Evolutionary conservation across 2,797 vertebrate species (phyloP), one percentile per base, ranked within the genome.

Genomic region (Melanotaenia pygmaea): DNA sequence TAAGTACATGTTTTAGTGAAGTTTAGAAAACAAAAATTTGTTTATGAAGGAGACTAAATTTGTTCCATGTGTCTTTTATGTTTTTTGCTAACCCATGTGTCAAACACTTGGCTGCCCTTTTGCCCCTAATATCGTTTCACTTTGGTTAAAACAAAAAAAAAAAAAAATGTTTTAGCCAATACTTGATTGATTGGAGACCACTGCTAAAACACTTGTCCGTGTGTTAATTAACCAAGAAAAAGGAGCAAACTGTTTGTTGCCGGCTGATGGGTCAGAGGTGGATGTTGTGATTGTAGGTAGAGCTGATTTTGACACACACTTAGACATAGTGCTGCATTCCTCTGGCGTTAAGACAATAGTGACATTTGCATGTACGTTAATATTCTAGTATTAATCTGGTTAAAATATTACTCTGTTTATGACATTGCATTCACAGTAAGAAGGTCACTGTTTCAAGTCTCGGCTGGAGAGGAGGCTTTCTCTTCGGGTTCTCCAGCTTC

Each of bases 131-230:
- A 35, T 34, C 22, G 1, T 58, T 37, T 67, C 8, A 45, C 47
- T 24, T 67, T 22, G 16, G 20, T 61, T 60, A 51, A 62, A 71
- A 38, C 11, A 37, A 37, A 37, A 2, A 37, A 7, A 18, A 20
- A 43, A n/a, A 47, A 28, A 20, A 51, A 7, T 37, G 65, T 75
- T 60, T 75, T 18, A 64, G 59, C 11, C 22, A 34, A 70, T 73
- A 76, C 13, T 22, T 59, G 53, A 30, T 67, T 59, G 53, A 60
- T 68, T 47, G 59, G 35, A 53, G 50, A 24, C 50, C 50, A 22
- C 50, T 10, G n/a, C 58, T 62, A 38, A 80, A 82, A 76, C 77
- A 73, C 47, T 70, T 73, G 35, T 70, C 76, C 67, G 37, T 45
- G 67, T 57, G 67, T 73, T 73, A 66, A 80, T 82, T 64, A 67